These are phyloP conservation scores for Mamestra configurata DNA, from an alignment of 1,140 invertebrate species.

Conservation along the genomic window DNA sequence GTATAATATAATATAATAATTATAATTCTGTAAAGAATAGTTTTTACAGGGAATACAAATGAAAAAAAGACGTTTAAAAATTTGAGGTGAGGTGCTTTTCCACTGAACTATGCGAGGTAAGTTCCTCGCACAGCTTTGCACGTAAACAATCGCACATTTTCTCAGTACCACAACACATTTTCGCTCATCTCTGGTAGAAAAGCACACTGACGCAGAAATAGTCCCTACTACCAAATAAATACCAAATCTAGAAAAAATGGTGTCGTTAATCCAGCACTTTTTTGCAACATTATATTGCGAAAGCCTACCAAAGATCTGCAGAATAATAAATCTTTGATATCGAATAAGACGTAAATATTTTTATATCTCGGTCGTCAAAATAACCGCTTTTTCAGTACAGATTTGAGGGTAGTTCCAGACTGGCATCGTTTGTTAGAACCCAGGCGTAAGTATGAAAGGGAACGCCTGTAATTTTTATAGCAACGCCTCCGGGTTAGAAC, in stretches of 20 bases:
- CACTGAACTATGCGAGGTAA: too few relatives aligned
- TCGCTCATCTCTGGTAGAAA: too few relatives aligned
- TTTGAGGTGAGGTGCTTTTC: too few relatives aligned
- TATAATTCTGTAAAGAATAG: too few relatives aligned
- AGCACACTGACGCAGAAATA: too few relatives aligned
- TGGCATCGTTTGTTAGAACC: conserved; percentile 54
- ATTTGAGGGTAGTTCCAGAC: conserved; percentile 45
- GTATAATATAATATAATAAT: too few relatives aligned
- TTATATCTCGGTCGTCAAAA: conserved; percentile 24
- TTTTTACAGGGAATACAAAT: too few relatives aligned
- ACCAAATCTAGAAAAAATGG: not conserved
- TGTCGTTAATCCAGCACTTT: not conserved
- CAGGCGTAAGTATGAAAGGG: conserved; percentile 56
- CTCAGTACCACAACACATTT: too few relatives aligned
- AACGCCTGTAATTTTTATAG: conserved; percentile 56
- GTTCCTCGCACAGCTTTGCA: too few relatives aligned
- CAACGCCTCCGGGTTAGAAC: conserved; percentile 29
- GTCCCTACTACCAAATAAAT: too few relatives aligned
- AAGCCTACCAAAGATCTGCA: not conserved
- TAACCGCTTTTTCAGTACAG: conserved; percentile 6
- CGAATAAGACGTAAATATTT: conserved; percentile 36
- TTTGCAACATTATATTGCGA: not conserved
- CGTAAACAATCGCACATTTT: too few relatives aligned
- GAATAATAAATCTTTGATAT: conserved; percentile 1
- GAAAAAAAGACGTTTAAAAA: too few relatives aligned